Base-by-base conservation (phyloP, 2,797 vertebrate genomes). In the Mus caroli region DNA sequence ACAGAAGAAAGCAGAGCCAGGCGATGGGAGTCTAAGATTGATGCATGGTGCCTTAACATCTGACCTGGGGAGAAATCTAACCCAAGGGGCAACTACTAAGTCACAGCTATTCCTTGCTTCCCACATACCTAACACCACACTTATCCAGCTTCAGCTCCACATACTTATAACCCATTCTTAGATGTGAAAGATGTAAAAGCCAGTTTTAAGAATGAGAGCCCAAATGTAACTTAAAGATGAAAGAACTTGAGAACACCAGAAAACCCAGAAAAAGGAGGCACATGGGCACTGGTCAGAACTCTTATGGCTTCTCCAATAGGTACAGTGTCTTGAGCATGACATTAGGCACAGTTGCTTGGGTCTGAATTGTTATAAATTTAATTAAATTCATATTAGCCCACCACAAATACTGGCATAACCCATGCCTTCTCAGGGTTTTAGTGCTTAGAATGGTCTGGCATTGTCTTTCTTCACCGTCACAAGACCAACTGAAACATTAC, bases 141-240 rank as follows among this genome's bases (percentile, higher is more conserved):
- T 15, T n/a, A n/a, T 20, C 67, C 52, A 73, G 67, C 17, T 56
- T 40, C n/a, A 43, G 22, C 22, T 54, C 50, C 8, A 87, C 9
- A 14, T 52, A 34, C 19, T 24, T 24, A 31, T 24, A 46, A 1
- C 46, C 40, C 50, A 22, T 85, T 64, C 86, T 95, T 73, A 54
- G 22, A 79, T 28, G 8, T 46, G 78, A 83, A 75, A 52, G 43
- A 34, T 95, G 20, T 19, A 31, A 75, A 0, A 54, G 84, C 6
- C 54, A 64, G 14, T 83, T 90, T 88, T 56, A 69, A 75, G 46
- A 97, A 86, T 34, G 64, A 40, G 20, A 93, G 60, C 24, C 4
- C 0, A 2, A 75, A n/a, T 13, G 46, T 88, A 69, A 62, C 87
- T 95, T 92, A 86, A 13, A 46, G 22, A 67, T 52, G 71, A 80